Base-by-base conservation (phyloP, 2,797 vertebrate genomes). In the Syncerus caffer region DNA sequence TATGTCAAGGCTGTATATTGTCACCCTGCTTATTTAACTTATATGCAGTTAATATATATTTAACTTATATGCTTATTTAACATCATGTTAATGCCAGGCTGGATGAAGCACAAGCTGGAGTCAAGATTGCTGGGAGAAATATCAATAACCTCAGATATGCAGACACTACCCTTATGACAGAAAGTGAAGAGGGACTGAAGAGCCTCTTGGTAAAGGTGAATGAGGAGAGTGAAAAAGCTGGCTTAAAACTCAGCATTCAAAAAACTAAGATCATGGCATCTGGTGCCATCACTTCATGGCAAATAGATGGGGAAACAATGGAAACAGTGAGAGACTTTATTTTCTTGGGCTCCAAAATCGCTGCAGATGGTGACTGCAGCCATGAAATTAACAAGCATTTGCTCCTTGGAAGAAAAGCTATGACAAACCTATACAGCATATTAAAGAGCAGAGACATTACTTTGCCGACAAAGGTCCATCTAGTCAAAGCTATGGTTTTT, bases 401-500 rank as follows among this genome's bases (percentile, higher is more conserved):
- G 64, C 9, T 67, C 64, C 64, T 67, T 67, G 64, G n/a, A 67
- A 34, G 64, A 21, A 67, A 34, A 67, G 64, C 17, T 34, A 21
- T 34, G 64, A 21, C n/a, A 2, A 19, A 67, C 17, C 2, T 67
- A 67, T n/a, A 34, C 64, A 67, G n/a, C 4, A 1, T 34, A 34
- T 34, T 67, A 34, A 67, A 34, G 17, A 34, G 2, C 64, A 67
- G n/a, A 67, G 64, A 34, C 4, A 10, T 67, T 4, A 34, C 64
- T 67, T 67, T 67, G n/a, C 17, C 0, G 0, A 67, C 64, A 67
- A 67, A 67, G 2, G 64, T 67, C n/a, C n/a, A 3, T 21, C 9
- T 67, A 67, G 64, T 34, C 64, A 67, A 34, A 21, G n/a, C 17
- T 34, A 67, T 34, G n/a, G 2, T 67, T 67, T 34, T 34, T 67